A percentile compares a stretch with the other conserved stretches of the same genome.
These are phyloP conservation scores for Cephalopterus ornatus DNA, from an alignment of 2,113 vertebrate genomes.

Conservation along the genomic window DNA sequence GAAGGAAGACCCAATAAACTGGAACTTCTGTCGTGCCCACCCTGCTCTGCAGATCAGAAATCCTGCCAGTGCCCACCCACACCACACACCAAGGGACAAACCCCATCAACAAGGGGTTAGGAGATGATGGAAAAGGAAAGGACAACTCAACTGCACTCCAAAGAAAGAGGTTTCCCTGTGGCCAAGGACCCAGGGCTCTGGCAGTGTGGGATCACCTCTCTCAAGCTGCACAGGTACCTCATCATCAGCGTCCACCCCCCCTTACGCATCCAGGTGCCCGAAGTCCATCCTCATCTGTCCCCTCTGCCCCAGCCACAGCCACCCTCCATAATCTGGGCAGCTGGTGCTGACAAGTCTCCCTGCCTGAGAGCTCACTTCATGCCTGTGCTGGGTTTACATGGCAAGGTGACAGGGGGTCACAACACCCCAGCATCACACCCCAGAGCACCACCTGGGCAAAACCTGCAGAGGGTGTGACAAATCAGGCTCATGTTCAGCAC, in stretches of 20 bases:
- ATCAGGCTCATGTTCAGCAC: not conserved
- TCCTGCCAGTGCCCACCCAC: not conserved
- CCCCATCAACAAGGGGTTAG: not conserved
- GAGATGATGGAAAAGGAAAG: not conserved
- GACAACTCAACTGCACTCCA: not conserved
- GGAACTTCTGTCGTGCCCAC: not conserved
- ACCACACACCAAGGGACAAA: not conserved
- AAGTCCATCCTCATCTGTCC: not conserved
- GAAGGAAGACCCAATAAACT: not conserved
- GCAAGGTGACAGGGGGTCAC: not conserved
- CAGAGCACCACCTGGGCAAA: not conserved
- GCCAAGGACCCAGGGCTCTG: not conserved
- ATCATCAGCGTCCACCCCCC: not conserved
- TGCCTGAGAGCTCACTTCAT: not conserved
- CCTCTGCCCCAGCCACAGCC: not conserved
- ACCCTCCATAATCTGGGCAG: not conserved
- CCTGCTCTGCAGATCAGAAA: not conserved
- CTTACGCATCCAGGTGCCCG: not conserved
- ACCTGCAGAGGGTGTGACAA: not conserved
- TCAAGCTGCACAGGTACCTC: not conserved
- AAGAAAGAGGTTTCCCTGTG: not conserved
- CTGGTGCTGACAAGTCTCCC: not conserved
- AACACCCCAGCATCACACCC: too few species aligned
- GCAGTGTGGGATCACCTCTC: not conserved
- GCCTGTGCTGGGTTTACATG: not conserved